Base-by-base conservation (phyloP, 2,888 invertebrate species). In the Sipha maydis region DNA sequence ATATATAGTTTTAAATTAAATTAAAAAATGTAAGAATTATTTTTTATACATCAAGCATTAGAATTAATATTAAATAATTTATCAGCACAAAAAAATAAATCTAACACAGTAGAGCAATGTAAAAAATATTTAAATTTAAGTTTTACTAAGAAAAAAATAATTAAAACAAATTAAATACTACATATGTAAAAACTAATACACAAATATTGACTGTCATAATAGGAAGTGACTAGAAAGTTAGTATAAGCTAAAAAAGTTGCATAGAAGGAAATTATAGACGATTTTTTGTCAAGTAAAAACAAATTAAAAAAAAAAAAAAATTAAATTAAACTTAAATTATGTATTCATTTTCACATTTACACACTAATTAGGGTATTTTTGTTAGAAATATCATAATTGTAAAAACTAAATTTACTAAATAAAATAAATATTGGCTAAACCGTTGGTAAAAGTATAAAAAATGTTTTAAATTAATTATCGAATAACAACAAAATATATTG, bases 151-250 rank as follows among this genome's bases (percentile, higher is more conserved):
- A 71, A 71, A 71, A n/a, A 79, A 56, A 79, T 25, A 34, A 14
- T 25, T n/a, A 79, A 34, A 25, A 79, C 61, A 79, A 54, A 79
- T 79, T 56, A 56, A 48, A 78, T 56, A 79, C 54, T 78, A 79
- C 25, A 67, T 9, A 80, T 71, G 48, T 41, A 82, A 71, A 14
- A 48, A 77, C 67, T 69, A 48, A 83, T 75, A 38, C 25, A 83
- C n/a, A 71, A 83, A 71, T 25, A 83, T 83, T 54, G 41, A 69
- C 38, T 38, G n/a, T 34, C 28, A 82, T 69, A 82, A 41, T 28
- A 69, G 67, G 41, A 83, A 83, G 71, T 83, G 82, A 83, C 82
- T 83, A 83, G 82, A 83, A 71, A 38, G 67, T 67, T 79, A 67
- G 38, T 67, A 31, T 14, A 79, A 67, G 80, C 80, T 80, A 80